phyloP scores from a whole-genome alignment of 1,140 invertebrate species.

The Scaptomyza pallida region DNA sequence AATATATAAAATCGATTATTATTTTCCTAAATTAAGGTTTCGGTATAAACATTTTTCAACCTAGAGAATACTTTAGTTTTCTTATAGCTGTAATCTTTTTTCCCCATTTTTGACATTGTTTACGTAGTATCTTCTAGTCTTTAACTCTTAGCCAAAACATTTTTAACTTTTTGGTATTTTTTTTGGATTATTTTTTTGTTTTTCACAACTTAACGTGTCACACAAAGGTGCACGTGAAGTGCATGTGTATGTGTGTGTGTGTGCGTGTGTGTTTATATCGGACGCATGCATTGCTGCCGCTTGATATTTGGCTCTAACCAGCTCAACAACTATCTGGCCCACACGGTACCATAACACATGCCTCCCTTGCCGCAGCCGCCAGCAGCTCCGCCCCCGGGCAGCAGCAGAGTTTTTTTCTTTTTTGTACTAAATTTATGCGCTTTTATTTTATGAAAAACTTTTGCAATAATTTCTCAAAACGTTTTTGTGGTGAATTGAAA shows the following conservation, averaged over 20 bases:
- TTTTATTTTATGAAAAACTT: constrained; percentile 84
- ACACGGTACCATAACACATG: background rate
- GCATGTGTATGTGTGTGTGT: constrained; percentile 27
- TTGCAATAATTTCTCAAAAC: constrained; percentile 84
- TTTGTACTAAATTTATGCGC: constrained; percentile 82
- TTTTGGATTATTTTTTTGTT: constrained; percentile 49
- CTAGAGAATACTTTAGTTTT: no score
- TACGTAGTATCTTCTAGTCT: background rate
- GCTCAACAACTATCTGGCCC: constrained; percentile 32
- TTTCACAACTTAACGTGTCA: constrained; percentile 80
- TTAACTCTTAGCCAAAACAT: background rate
- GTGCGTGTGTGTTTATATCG: constrained; percentile 56
- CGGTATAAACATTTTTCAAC: no score
- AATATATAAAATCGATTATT: no score
- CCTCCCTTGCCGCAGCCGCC: no score
- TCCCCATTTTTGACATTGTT: background rate
- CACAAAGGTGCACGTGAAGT: constrained; percentile 71
- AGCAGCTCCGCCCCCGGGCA: constrained; percentile 1
- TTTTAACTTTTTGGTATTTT: constrained; percentile 3
- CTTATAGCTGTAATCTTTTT: no score
- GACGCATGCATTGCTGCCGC: constrained; percentile 66
- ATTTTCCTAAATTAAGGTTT: no score
- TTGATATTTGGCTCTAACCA: constrained; percentile 75
- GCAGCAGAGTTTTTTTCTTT: constrained; percentile 11
- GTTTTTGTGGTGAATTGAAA: constrained; percentile 84